Evolutionary conservation across 2,797 vertebrate genomes (phyloP).

Genomic region (Telmatherina bonti): DNA sequence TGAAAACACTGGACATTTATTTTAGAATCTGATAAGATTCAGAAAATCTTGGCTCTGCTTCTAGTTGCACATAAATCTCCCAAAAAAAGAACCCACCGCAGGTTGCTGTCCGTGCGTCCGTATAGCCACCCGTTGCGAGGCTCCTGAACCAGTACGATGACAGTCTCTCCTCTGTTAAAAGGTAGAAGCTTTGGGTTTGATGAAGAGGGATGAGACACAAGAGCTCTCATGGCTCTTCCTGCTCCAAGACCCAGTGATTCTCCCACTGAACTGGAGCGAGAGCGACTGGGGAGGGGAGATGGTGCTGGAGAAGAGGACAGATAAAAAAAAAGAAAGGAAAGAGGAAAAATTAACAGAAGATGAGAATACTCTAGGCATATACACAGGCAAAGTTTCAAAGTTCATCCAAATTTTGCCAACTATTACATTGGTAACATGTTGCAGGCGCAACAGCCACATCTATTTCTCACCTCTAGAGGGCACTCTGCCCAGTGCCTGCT

Average conservation of each 20-base stretch:
- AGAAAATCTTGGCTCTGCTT: not conserved
- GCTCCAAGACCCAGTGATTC: slow-evolving; percentile 82
- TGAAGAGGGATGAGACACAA: slow-evolving; percentile 87
- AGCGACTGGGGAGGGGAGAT: slow-evolving; percentile 79
- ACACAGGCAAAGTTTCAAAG: not conserved
- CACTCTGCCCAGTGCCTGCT: slow-evolving; percentile 81
- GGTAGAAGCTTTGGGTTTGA: slow-evolving; percentile 91
- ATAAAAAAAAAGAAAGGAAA: not conserved
- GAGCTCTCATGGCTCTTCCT: slow-evolving; percentile 83
- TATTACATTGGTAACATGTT: not conserved
- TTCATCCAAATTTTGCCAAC: not conserved
- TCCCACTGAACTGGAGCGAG: slow-evolving; percentile 90
- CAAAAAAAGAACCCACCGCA: slow-evolving; percentile 82
- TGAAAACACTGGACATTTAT: not conserved
- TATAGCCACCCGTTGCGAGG: slow-evolving; percentile 96
- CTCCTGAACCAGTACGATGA: slow-evolving; percentile 88
- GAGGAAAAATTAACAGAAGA: not conserved
- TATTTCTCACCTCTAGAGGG: slow-evolving; percentile 83
- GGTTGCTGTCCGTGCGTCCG: slow-evolving; percentile 88
- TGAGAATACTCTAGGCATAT: not conserved
- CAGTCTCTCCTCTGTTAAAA: slow-evolving; percentile 85
- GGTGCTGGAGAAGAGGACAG: slow-evolving; percentile 65
- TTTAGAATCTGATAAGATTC: not conserved
- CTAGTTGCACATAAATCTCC: not conserved
- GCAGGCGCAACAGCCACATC: not conserved